Percentiles rank a stretch among this genome's conserved stretches.
These are phyloP conservation scores for Tetragonisca angustula DNA, from an alignment of 2,888 invertebrate species.

Conservation along the genomic window DNA sequence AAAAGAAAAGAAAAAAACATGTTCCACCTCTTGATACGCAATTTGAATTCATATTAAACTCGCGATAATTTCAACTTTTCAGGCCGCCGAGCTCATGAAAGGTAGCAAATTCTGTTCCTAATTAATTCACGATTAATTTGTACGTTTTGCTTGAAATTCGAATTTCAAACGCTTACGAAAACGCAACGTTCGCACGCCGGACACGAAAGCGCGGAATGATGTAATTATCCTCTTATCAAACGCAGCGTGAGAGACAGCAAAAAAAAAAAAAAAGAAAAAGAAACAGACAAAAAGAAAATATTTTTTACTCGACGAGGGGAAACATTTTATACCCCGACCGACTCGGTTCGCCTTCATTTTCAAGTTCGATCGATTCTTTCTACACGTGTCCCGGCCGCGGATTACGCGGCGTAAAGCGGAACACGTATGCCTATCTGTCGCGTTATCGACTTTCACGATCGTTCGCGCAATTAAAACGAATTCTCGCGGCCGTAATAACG, in stretches of 20 bases:
- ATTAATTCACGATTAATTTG: not conserved
- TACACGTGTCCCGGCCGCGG: slow-evolving; percentile 36
- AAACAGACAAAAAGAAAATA: not conserved
- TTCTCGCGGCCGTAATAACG: slow-evolving; percentile 50
- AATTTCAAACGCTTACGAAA: not conserved
- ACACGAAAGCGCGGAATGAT: not conserved
- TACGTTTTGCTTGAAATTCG: not conserved
- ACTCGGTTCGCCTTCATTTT: slow-evolving; percentile 7
- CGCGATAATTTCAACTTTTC: no score
- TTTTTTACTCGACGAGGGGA: not conserved
- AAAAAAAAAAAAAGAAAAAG: no score
- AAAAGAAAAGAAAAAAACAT: no score
- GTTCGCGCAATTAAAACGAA: slow-evolving; percentile 55
- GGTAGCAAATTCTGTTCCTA: no score
- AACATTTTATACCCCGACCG: slow-evolving; percentile 1
- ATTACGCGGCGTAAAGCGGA: slow-evolving; percentile 42
- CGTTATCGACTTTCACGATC: slow-evolving; percentile 50
- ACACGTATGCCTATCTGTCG: slow-evolving; percentile 40
- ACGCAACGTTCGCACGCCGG: not conserved
- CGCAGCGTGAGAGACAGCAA: no score
- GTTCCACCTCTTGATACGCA: no score
- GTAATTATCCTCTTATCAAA: not conserved
- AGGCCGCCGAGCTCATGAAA: no score
- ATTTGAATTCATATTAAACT: no score
- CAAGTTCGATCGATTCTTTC: slow-evolving; percentile 39